Base-by-base conservation (phyloP, 2,113 vertebrate species). In the Poeciliopsis turrubarensis region DNA sequence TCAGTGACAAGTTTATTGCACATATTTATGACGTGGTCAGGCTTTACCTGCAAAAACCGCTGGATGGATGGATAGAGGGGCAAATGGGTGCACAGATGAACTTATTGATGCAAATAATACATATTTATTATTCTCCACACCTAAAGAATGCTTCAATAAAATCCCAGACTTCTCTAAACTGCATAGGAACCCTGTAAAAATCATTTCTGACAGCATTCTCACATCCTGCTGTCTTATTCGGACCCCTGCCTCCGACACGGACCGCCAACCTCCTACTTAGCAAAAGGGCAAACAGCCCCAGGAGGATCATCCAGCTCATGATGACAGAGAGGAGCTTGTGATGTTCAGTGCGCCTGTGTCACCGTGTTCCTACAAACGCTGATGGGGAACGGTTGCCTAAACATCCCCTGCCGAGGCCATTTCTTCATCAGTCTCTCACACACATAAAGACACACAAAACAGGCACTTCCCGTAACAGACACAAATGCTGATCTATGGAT, bases 221-320 rank as follows among this genome's bases (percentile, higher is more conserved):
- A 34, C 39, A 63, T 47, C 82, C 82, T 51, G 74, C 87, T 71
- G 83, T 73, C 79, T 92, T 88, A 85, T 87, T 86, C 68, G 61
- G 84, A 88, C 84, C 79, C 77, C 87, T 75, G 72, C 83, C 79
- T 68, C 71, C 51, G 82, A 79, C 74, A 79, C 75, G 37, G 5
- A 70, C 66, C 76, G n/a, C 75, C 79, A 29, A 72, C 81, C 76
- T 61, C 70, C 31, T 57, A 75, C 84, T 88, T 78, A 89, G 75
- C 22, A 17, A 92, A 91, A 92, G 88, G 87, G 70, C 88, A 91
- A 87, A 88, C 65, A 72, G 80, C 90, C 83, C 85, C 83, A 73
- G 68, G 91, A 90, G 88, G 88, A 85, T 82, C 78, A 81, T 74
- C 61, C 70, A 71, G 75, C 65, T 77, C 86, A 84, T 87, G 70